Evolutionary conservation across 2,797 vertebrate species (phyloP), one percentile per base, ranked within the genome.

Genomic region (Discoglossus pictus): DNA sequence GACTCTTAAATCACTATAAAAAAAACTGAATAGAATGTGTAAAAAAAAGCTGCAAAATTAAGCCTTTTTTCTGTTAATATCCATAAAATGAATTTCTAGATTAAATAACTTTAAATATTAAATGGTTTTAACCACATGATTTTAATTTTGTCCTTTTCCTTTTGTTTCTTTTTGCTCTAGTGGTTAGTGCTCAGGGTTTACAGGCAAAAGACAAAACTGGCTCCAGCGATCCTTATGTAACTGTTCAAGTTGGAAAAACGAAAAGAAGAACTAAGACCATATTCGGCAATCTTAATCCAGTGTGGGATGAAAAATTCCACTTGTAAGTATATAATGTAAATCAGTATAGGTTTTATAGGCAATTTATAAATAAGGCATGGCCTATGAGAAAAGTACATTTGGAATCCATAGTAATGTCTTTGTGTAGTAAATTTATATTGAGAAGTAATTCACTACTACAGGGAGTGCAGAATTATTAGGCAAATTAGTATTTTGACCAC

Each of bases 161-260:
- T 31, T 54, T 6, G 6, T 65, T 58, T 65, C 59, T 18, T 68
- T 75, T 76, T 73, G 6, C 75, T 44, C 27, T 81, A 99, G 97
- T 99, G 79, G 90, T 97, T 79, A 95, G 93, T 78, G 97, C 97
- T 70, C 97, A 98, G 83, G 97, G 97, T 13, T 86, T 99, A 73
- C 97, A 99, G 75, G 97, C 97, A 63, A 99, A 99, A 82, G 97
- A 99, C 79, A 99, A 98, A 87, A 99, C 97, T 0, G 97, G 97
- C 42, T 98, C 97, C 34, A 99, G 97, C 31, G 97, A 98, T 74
- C 97, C 97, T 0, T 99, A 99, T 6, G 97, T 99, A 74, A 99
- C 96, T 0, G 97, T 99, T 70, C 97, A 99, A 85, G 93, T 99
- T 77, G 97, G 97, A 44, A 99, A 98, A 86, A 98, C 92, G 75